Base-by-base conservation (phyloP, 2,113 vertebrate species). In the Cottus gobio region DNA sequence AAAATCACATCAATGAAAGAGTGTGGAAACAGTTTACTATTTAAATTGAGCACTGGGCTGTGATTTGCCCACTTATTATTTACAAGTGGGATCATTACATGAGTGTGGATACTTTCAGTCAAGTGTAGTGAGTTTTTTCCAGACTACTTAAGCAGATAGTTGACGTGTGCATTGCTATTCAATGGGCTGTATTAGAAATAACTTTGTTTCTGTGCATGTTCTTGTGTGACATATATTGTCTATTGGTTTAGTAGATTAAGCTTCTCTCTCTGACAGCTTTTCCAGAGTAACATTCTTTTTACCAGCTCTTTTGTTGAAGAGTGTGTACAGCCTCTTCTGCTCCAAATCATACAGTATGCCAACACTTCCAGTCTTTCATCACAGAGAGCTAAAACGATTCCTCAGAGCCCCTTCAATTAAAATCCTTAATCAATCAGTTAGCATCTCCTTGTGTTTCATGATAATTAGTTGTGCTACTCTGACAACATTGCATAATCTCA, bases 381-480 rank as follows among this genome's bases (percentile, higher is more conserved):
- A 83, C 79, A 64, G 72, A 72, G 74, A 80, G 71, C 76, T 61
- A 42, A 83, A 89, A 83, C 22, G 76, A 85, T 88, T 91, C 88
- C 84, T 86, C 66, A 79, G 84, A 89, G 89, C 83, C 87, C 79
- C 86, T 89, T 89, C 86, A 90, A 90, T 87, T 92, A 87, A 85
- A 90, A 83, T 82, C 80, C 79, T 85, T 87, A 92, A 93, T 92
- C 92, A 94, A 90, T 89, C 79, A 87, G 83, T 92, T 85, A 84
- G 81, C 75, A 84, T 93, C 84, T 83, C 87, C 78, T 87, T 73
- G 75, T 89, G 75, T 90, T 91, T 80, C 81, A 64, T 86, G 82
- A 82, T 88, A 91, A 90, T 90, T 89, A 84, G 74, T 80, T 82
- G 69, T 82, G 79, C 85, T 79, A 54, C 76, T 80, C 66, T 85